Evolutionary conservation across 2,797 vertebrate genomes (phyloP), one percentile per base, ranked within the genome.

Genomic region (Acanthornis magna): DNA sequence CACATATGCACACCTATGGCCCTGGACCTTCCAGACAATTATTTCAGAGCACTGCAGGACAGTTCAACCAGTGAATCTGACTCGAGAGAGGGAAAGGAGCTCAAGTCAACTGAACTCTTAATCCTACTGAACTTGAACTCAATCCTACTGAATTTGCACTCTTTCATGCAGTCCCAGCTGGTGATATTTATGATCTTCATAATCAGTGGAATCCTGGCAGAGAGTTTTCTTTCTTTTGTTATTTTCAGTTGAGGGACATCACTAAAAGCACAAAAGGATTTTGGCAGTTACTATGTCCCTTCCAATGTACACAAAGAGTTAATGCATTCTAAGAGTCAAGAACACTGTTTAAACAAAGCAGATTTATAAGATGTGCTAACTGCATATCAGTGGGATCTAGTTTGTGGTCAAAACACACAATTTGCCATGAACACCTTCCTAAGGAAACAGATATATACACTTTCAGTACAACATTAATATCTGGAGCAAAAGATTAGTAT

Each of bases 361-460:
- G 86, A 92, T 95, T 95, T 95, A 92, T 89, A 93, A 79, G n/a
- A 75, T 4, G 20, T 36, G 45, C 55, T 94, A 91, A 91, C 79
- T 79, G 77, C n/a, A 0, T 75, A 96, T 85, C 88, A 85, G 45
- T 70, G 68, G 62, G 65, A 94, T 93, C 68, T 88, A 76, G 88
- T 85, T 76, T 87, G 88, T 72, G 95, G 75, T 97, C 74, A 95
- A 75, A 96, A 73, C 66, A 78, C 71, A 94, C n/a, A 77, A 82
- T 87, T 92, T 92, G 78, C 89, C 89, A 94, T 51, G 88, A 95
- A 89, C 87, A 93, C 83, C 82, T 78, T 94, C 84, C 75, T 93
- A 88, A 89, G 68, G 88, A 95, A 97, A 77, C 72, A 96, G 20
- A 91, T 90, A 93, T 13, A 83, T 76, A 92, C 74, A 89, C 55